These are phyloP conservation scores for Hydrotaea cyrtoneurina DNA, from an alignment of 2,888 invertebrate genomes.

Conservation along the genomic window DNA sequence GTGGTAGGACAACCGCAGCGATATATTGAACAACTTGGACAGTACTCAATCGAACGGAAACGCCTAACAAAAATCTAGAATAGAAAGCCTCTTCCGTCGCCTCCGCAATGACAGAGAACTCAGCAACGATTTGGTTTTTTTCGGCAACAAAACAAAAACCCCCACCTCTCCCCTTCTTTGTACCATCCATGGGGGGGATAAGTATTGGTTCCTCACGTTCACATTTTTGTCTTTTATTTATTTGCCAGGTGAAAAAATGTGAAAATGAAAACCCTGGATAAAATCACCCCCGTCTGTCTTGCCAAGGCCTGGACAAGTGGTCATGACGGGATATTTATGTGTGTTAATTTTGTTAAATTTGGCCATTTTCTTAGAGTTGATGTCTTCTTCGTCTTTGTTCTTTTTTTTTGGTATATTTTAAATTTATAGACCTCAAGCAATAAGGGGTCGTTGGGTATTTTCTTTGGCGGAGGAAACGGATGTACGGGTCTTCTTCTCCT, in stretches of 20 bases:
- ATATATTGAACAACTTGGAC: constrained; percentile 75
- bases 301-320: constrained; percentile 57
- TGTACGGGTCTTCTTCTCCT: constrained; percentile 11
- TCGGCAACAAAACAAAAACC: constrained; percentile 49
- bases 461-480: constrained; percentile 38
- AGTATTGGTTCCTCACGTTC: constrained; percentile 11
- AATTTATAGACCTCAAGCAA: constrained; percentile 63
- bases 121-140: constrained; percentile 40
- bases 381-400: constrained; percentile 56
- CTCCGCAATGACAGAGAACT: constrained; percentile 54
- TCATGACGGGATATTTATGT: constrained; percentile 78
- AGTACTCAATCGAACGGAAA: constrained; percentile 78
- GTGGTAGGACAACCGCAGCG: constrained; percentile 44
- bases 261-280: constrained; percentile 33
- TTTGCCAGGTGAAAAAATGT: constrained; percentile 15
- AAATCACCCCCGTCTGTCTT: background rate
- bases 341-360: constrained; percentile 81
- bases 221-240: constrained; percentile 35
- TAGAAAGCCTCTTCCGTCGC: constrained; percentile 61
- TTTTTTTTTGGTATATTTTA: constrained; percentile 67
- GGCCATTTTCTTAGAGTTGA: constrained; percentile 69
- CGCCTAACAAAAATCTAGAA: constrained; percentile 67
- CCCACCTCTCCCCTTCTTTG: background rate
- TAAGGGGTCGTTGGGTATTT: constrained; percentile 34
- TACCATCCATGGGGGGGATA: background rate